Evolutionary conservation across 2,797 vertebrate species (phyloP).

Genomic region (Rhincodon typus): DNA sequence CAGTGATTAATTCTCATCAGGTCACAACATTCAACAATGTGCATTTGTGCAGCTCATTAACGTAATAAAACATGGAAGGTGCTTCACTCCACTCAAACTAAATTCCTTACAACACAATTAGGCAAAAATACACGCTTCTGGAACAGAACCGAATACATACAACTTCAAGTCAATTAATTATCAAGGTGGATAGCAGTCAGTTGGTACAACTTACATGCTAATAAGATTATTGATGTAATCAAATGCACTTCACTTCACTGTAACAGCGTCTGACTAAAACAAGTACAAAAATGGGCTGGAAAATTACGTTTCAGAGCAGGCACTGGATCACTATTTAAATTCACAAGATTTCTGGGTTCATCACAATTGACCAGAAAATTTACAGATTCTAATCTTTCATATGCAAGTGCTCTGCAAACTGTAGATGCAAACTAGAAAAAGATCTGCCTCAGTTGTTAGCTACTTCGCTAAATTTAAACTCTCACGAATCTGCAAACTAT

Average conservation of each 20-base stretch:
- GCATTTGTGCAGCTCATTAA: neutral
- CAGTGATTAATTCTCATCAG: neutral
- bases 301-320: neutral
- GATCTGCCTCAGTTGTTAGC: neutral
- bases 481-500: conserved; percentile 4
- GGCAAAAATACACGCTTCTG: too few relatives aligned
- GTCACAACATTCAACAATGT: neutral
- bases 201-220: neutral
- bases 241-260: neutral
- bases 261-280: neutral
- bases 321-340: neutral
- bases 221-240: neutral
- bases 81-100: neutral
- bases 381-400: neutral
- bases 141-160: neutral
- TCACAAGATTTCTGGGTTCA: neutral
- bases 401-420: neutral
- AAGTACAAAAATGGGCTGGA: neutral
- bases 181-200: neutral
- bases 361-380: neutral
- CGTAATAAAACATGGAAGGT: neutral
- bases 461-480: neutral
- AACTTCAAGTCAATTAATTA: neutral
- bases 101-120: neutral
- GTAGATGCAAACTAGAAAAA: neutral